Conservation (phyloP, 2,797 vertebrate species). For the Bufotes viridis region DNA sequence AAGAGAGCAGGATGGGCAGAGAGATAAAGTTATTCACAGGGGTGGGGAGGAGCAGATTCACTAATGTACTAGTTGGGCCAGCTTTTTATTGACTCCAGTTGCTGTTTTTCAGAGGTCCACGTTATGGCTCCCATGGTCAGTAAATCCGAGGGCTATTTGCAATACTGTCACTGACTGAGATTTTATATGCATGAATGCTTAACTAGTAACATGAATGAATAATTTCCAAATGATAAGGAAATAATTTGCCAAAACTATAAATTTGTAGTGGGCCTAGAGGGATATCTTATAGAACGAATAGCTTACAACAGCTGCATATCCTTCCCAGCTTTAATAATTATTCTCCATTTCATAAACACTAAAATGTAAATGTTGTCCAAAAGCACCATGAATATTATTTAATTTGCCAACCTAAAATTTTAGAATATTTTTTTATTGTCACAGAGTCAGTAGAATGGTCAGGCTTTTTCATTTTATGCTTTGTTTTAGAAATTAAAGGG, state of each 20-base stretch:
- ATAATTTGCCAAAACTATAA: slow-evolving; percentile 85
- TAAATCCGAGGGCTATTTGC: slow-evolving; percentile 74
- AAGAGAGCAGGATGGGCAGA: slow-evolving; percentile 57
- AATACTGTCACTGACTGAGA: slow-evolving; percentile 81
- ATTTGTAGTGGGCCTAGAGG: slow-evolving; percentile 82
- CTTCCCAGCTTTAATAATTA: slow-evolving; percentile 82
- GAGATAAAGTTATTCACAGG: slow-evolving; percentile 55
- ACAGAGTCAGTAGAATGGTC: slow-evolving; percentile 33
- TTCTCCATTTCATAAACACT: slow-evolving; percentile 82
- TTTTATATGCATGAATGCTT: slow-evolving; percentile 81
- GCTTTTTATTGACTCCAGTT: slow-evolving; percentile 81
- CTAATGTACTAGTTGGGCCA: slow-evolving; percentile 69
- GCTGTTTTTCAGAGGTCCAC: slow-evolving; percentile 74
- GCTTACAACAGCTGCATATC: slow-evolving; percentile 82
- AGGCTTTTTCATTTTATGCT: slow-evolving; percentile 37
- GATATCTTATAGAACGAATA: slow-evolving; percentile 82
- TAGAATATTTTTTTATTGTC: slow-evolving; percentile 64
- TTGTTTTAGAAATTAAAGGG: slow-evolving; percentile 46
- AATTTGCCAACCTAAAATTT: slow-evolving; percentile 67
- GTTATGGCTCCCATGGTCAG: slow-evolving; percentile 72
- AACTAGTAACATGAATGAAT: slow-evolving; percentile 83
- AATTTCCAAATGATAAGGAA: slow-evolving; percentile 84
- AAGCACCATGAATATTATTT: slow-evolving; percentile 72
- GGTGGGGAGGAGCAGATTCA: slow-evolving; percentile 64
- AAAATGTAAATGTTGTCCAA: slow-evolving; percentile 76